phyloP scores from a whole-genome alignment of 2,113 vertebrate species.

The Macrotis lagotis region DNA sequence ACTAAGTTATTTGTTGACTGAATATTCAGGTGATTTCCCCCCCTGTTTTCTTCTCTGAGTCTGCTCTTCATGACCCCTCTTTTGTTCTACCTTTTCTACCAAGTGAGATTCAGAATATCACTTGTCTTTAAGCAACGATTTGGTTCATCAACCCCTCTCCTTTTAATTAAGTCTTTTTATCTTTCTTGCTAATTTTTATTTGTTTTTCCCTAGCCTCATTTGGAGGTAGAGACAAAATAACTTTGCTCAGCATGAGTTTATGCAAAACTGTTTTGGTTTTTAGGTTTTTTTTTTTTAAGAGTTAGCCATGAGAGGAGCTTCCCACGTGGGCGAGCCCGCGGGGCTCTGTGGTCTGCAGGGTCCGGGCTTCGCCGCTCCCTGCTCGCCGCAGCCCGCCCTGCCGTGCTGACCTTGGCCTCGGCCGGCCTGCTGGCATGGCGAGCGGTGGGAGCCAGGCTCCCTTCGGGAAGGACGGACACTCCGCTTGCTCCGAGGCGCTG shows the following conservation, averaged over 20 bases:
- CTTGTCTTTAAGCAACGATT: not conserved
- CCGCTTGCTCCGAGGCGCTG: not conserved
- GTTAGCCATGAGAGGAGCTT: no score
- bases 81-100: not conserved
- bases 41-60: not conserved
- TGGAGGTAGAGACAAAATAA: not conserved
- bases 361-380: rapidly evolving
- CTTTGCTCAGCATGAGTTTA: not conserved
- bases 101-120: not conserved
- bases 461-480: constrained; percentile 54
- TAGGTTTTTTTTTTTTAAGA: no score
- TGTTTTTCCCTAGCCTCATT: not conserved
- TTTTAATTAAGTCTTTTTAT: not conserved
- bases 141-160: not conserved
- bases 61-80: not conserved
- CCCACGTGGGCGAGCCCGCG: not conserved
- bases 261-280: not conserved
- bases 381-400: rapidly evolving
- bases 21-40: not conserved
- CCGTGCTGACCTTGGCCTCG: not conserved
- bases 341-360: not conserved
- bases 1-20: not conserved
- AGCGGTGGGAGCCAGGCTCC: not conserved
- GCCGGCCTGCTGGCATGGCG: constrained; percentile 48
- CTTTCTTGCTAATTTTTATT: not conserved